A percentile compares a stretch with the other conserved stretches of the same genome.
Evolutionary conservation across 1,140 invertebrate genomes (phyloP).

Genomic region (Pogonomyrmex barbatus): DNA sequence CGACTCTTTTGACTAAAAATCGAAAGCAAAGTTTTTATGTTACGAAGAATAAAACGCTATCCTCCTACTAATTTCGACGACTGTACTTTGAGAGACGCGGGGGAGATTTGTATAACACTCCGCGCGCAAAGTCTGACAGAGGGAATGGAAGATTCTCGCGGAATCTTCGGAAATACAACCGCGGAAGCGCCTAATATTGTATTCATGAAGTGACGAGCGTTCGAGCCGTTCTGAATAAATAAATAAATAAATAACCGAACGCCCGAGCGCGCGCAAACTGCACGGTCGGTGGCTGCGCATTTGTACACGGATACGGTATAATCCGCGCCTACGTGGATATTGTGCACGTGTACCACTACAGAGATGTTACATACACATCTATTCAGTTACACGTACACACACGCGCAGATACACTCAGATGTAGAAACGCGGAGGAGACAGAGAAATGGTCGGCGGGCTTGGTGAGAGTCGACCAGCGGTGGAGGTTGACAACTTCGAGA

Average conservation of each 20-base stretch:
- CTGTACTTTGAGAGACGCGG: conserved; percentile 21
- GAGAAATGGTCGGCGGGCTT: conserved; percentile 48
- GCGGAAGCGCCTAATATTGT: conserved; percentile 74
- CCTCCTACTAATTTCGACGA: conserved; percentile 14
- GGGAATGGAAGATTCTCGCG: conserved; percentile 1
- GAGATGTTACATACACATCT: background rate
- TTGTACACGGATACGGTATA: conserved; percentile 51
- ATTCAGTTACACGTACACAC: background rate
- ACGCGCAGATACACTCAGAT: background rate
- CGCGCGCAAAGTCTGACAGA: conserved; percentile 20
- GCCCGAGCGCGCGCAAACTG: conserved; percentile 50
- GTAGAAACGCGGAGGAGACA: conserved; percentile 38
- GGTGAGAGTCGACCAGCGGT: conserved; percentile 68
- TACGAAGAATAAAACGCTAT: background rate
- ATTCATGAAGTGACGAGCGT: conserved; percentile 81
- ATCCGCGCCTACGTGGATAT: conserved; percentile 36
- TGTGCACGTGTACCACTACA: background rate
- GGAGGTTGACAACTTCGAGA: conserved; percentile 84
- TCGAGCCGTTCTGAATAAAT: conserved; percentile 80
- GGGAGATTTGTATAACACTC: conserved; percentile 39
- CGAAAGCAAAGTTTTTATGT: background rate
- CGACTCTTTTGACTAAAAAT: background rate
- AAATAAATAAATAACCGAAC: conserved; percentile 81
- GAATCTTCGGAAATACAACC: conserved; percentile 60
- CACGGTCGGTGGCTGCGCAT: conserved; percentile 6